phyloP scores from a whole-genome alignment of 2,888 invertebrate genomes.

The Amiota communis region DNA sequence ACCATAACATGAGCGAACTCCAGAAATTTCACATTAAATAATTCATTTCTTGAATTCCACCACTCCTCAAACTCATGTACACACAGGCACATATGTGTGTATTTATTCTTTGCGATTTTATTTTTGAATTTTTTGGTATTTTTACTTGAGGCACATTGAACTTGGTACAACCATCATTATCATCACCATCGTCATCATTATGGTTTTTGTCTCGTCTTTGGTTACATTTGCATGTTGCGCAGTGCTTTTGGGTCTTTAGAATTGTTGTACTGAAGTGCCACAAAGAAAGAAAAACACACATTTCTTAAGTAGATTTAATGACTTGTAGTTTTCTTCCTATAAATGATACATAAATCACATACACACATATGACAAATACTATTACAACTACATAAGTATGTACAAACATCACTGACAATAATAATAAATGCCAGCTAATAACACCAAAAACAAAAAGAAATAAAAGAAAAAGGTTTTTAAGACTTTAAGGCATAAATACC shows the following conservation, averaged over 20 bases:
- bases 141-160: slow-evolving; percentile 9
- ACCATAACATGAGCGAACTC: no score
- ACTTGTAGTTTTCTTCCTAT: slow-evolving; percentile 49
- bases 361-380: no score
- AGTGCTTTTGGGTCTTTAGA: neutral
- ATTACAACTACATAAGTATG: no score
- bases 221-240: slow-evolving; percentile 34
- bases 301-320: slow-evolving; percentile 63
- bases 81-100: no score
- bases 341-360: slow-evolving; percentile 55
- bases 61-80: no score
- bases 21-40: no score
- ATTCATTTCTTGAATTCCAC: no score
- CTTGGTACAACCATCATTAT: neutral
- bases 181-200: no score
- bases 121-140: neutral
- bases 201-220: neutral
- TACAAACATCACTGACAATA: slow-evolving; percentile 19
- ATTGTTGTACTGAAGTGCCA: slow-evolving; percentile 37
- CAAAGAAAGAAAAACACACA: no score
- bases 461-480: neutral
- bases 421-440: slow-evolving; percentile 50
- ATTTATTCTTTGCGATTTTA: neutral
- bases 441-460: neutral
- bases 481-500: no score